Percentiles rank a stretch among this genome's conserved stretches.
Evolutionary conservation across 2,113 vertebrate species (phyloP).

Genomic region (Larimichthys polyactis): DNA sequence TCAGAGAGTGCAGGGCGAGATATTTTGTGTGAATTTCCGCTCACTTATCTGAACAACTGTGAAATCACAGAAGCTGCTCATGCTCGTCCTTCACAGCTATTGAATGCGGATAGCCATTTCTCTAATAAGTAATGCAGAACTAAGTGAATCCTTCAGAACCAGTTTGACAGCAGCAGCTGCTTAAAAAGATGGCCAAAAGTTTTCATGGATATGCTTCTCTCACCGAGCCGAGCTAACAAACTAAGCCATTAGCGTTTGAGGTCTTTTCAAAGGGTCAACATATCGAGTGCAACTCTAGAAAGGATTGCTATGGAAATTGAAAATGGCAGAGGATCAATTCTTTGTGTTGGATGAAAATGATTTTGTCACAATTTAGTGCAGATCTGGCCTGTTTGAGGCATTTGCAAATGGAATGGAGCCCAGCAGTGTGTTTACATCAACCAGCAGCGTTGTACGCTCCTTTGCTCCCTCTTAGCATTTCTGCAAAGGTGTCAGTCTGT

Average conservation of each 20-base stretch:
- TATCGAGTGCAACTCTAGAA: background rate
- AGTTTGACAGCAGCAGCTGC: conserved; percentile 33
- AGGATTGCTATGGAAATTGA: conserved; percentile 13
- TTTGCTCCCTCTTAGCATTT: conserved; percentile 54
- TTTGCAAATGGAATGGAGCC: conserved; percentile 42
- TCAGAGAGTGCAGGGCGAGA: conserved; percentile 25
- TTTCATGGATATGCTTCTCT: conserved; percentile 19
- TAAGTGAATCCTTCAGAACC: conserved; percentile 35
- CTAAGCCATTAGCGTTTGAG: conserved; percentile 8
- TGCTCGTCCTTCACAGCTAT: background rate
- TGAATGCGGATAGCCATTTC: conserved; percentile 16
- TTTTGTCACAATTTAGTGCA: background rate
- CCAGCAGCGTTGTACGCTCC: conserved; percentile 29
- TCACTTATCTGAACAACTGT: conserved; percentile 49
- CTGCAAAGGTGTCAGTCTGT: conserved; percentile 42
- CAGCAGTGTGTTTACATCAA: conserved; percentile 42
- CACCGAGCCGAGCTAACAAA: conserved; percentile 8
- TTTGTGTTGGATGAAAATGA: background rate
- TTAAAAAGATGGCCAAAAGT: conserved; percentile 32
- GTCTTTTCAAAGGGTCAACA: conserved; percentile 37
- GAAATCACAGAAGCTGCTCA: conserved; percentile 47
- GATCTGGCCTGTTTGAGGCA: background rate
- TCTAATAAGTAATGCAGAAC: conserved; percentile 33
- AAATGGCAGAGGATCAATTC: conserved; percentile 22
- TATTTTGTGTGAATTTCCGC: conserved; percentile 30